Conservation (phyloP, 1,140 invertebrate genomes). For the Drosophila lowei region DNA sequence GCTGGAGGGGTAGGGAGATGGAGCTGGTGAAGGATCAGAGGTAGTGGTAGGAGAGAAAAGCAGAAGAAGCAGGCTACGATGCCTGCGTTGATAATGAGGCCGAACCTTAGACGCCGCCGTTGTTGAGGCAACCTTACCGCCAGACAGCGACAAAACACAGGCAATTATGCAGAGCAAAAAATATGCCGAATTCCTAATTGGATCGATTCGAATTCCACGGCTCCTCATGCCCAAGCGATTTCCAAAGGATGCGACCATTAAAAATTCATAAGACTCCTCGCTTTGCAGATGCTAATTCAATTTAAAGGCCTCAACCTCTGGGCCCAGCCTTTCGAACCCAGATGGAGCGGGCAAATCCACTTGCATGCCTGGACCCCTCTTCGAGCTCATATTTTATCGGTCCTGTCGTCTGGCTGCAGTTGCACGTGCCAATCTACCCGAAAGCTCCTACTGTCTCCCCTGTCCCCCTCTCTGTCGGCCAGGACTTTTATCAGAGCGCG, state of each 20-base stretch:
- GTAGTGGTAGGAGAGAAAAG: too few species aligned
- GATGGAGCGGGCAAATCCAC: conserved; percentile 39
- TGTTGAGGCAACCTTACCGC: conserved; percentile 53
- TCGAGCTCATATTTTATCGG: conserved; percentile 66
- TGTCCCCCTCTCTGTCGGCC: conserved; percentile 21
- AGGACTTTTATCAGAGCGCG: conserved; percentile 59
- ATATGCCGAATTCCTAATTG: conserved; percentile 67
- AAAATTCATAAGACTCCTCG: conserved; percentile 64
- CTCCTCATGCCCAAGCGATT: conserved; percentile 9
- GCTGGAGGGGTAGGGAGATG: conserved; percentile 1
- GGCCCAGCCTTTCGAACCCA: too few species aligned
- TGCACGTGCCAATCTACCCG: conserved; percentile 59
- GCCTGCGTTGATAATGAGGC: conserved; percentile 64
- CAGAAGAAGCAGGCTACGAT: background rate
- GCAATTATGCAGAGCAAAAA: conserved; percentile 58
- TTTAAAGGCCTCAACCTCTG: conserved; percentile 43
- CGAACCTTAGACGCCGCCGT: conserved; percentile 28
- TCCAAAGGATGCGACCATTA: conserved; percentile 47
- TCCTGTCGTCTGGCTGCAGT: conserved; percentile 70
- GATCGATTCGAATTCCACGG: conserved; percentile 61
- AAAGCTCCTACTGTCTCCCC: background rate
- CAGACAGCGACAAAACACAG: conserved; percentile 10
- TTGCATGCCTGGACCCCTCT: conserved; percentile 17
- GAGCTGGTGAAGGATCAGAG: too few species aligned
- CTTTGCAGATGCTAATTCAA: conserved; percentile 66